Evolutionary conservation across 1,140 invertebrate genomes (phyloP).

Genomic region (Apis cerana): DNA sequence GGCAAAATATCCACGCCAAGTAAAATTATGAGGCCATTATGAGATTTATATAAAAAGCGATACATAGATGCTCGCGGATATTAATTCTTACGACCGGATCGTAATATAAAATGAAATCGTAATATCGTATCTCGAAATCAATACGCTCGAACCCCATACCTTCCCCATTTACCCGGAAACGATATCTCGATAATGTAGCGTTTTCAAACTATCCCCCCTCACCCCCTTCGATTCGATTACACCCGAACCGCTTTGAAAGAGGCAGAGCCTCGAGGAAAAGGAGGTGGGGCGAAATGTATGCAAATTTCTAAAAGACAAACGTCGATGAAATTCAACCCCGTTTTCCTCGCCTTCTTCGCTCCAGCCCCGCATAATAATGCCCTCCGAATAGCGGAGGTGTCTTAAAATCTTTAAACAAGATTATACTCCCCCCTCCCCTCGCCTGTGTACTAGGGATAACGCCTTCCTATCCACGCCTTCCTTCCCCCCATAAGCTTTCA

Average conservation of each 20-base stretch:
- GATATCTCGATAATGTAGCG: not conserved
- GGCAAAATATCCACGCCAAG: not conserved
- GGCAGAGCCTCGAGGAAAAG: not conserved
- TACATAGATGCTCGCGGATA: no score
- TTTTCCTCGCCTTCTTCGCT: not conserved
- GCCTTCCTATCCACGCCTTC: not conserved
- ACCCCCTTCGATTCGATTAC: not conserved
- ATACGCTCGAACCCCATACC: no score
- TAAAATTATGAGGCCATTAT: not conserved
- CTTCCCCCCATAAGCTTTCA: constrained; percentile 23
- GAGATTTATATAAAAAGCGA: not conserved
- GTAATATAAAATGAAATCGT: not conserved
- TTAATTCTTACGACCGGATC: no score
- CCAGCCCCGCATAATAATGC: constrained; percentile 21
- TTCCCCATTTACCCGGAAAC: not conserved
- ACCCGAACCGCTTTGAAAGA: not conserved
- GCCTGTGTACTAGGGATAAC: not conserved
- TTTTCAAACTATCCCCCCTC: not conserved
- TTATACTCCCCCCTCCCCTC: constrained; percentile 2
- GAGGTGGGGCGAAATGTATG: not conserved
- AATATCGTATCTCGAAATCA: not conserved
- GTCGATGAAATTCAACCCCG: constrained; percentile 14
- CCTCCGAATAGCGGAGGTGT: not conserved
- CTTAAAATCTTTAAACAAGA: constrained; percentile 46
- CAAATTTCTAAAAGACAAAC: constrained; percentile 29